Conservation (phyloP, 2,888 invertebrate species). For the Timema cristinae region DNA sequence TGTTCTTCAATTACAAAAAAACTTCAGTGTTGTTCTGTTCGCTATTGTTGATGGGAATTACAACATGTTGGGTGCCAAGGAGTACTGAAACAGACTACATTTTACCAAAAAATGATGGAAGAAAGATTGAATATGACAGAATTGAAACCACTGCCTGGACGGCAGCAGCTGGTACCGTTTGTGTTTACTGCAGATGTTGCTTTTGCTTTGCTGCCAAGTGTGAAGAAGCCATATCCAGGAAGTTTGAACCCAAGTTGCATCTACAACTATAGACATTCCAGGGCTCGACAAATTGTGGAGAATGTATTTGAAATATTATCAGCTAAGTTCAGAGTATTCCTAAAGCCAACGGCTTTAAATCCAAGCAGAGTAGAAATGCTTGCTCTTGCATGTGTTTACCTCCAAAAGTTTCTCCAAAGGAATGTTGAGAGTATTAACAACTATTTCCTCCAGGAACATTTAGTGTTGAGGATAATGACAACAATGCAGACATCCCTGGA, state of each 20-base stretch:
- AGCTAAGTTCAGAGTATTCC: constrained; percentile 11
- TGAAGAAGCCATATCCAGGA: background rate
- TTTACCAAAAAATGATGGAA: constrained; percentile 31
- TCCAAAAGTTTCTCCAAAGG: background rate
- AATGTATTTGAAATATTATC: constrained; percentile 12
- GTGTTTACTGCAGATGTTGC: background rate
- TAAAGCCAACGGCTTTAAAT: background rate
- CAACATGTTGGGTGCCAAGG: constrained; percentile 36
- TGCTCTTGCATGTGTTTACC: background rate
- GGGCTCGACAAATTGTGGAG: constrained; percentile 14
- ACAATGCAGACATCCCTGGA: background rate
- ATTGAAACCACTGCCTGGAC: constrained; percentile 28
- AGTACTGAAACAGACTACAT: constrained; percentile 34
- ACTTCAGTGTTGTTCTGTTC: constrained; percentile 37
- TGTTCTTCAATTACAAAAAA: constrained; percentile 38
- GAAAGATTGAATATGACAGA: constrained; percentile 31
- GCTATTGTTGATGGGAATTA: constrained; percentile 36
- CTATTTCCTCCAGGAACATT: background rate
- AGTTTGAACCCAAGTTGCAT: background rate
- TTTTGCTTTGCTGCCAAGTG: background rate
- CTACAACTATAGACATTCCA: background rate
- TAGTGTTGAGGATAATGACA: background rate
- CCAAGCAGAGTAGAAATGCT: background rate
- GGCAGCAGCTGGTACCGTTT: constrained; percentile 19
- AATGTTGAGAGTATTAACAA: background rate